Conservation (phyloP, 2,797 vertebrate genomes). For the Ambastaia sidthimunki region DNA sequence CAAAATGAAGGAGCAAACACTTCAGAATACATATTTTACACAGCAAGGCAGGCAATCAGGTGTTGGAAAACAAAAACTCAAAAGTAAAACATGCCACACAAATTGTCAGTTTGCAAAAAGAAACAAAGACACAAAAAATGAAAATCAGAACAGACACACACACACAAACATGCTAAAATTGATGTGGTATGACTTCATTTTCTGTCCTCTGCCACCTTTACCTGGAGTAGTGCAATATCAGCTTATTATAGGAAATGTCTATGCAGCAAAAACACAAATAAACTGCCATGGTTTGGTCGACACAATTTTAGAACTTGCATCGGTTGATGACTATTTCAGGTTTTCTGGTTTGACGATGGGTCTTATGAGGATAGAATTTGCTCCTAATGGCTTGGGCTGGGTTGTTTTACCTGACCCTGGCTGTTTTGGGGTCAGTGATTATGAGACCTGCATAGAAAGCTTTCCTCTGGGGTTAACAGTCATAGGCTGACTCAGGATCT, state of each 20-base stretch:
- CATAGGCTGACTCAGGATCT: slow-evolving; percentile 46
- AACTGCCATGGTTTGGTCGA: slow-evolving; percentile 33
- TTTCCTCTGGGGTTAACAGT: slow-evolving; percentile 43
- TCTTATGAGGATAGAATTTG: slow-evolving; percentile 32
- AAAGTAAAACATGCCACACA: slow-evolving; percentile 64
- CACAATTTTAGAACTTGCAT: slow-evolving; percentile 69
- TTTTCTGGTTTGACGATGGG: slow-evolving; percentile 23
- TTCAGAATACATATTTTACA: slow-evolving; percentile 73
- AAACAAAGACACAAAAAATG: slow-evolving; percentile 8
- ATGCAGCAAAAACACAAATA: slow-evolving; percentile 68
- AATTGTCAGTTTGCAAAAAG: slow-evolving; percentile 73
- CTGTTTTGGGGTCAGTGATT: slow-evolving; percentile 39
- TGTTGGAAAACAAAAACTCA: slow-evolving; percentile 58
- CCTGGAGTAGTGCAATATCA: slow-evolving; percentile 70
- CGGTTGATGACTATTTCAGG: slow-evolving; percentile 64
- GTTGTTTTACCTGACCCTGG: slow-evolving; percentile 29
- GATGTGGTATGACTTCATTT: slow-evolving; percentile 42
- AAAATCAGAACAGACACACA: slow-evolving; percentile 40
- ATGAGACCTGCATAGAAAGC: slow-evolving; percentile 34
- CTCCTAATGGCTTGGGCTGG: slow-evolving; percentile 20
- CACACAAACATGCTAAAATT: slow-evolving; percentile 61
- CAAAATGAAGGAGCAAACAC: slow-evolving; percentile 64
- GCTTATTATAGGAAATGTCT: slow-evolving; percentile 73
- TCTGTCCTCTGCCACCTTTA: slow-evolving; percentile 31
- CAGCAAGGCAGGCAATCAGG: slow-evolving; percentile 52